phyloP scores from a whole-genome alignment of 1,140 invertebrate species.

The Muscidifurax raptorellus region DNA sequence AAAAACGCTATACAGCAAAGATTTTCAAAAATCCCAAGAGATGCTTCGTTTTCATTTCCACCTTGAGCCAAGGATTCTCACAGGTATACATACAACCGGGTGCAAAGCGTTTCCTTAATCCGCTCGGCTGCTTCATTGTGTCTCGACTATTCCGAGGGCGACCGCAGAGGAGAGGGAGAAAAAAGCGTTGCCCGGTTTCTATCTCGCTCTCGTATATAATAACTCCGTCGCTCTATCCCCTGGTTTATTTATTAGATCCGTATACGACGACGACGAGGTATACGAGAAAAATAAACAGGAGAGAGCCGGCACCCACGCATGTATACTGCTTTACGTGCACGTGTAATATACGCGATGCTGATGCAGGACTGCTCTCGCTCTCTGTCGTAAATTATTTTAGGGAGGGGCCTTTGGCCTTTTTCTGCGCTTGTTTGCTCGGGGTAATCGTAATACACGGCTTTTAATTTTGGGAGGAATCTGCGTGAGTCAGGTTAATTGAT shows the following conservation, averaged over 20 bases:
- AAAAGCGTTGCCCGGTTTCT: slow-evolving; percentile 22
- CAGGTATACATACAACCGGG: not conserved
- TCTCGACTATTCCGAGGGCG: not conserved
- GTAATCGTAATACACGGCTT: not conserved
- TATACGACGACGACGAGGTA: not conserved
- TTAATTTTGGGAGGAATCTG: not conserved
- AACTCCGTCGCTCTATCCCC: slow-evolving; percentile 5
- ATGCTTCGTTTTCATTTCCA: not conserved
- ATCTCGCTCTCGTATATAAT: not conserved
- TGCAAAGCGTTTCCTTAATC: slow-evolving; percentile 6
- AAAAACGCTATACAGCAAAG: not conserved
- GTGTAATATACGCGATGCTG: not conserved
- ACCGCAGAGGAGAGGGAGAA: not conserved
- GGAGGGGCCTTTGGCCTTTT: not conserved
- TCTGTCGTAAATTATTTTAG: not conserved
- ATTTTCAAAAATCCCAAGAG: no score
- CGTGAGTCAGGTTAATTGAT: not conserved
- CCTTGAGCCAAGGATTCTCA: not conserved
- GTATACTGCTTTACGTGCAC: not conserved
- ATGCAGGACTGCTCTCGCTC: no score
- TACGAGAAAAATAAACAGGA: slow-evolving; percentile 20
- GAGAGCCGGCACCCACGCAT: slow-evolving; percentile 3
- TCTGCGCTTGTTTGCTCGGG: not conserved
- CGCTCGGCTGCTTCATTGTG: slow-evolving; percentile 1
- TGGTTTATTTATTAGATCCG: slow-evolving; percentile 18